Base-by-base conservation (phyloP, 1,140 invertebrate species). In the Chlorops oryzae region DNA sequence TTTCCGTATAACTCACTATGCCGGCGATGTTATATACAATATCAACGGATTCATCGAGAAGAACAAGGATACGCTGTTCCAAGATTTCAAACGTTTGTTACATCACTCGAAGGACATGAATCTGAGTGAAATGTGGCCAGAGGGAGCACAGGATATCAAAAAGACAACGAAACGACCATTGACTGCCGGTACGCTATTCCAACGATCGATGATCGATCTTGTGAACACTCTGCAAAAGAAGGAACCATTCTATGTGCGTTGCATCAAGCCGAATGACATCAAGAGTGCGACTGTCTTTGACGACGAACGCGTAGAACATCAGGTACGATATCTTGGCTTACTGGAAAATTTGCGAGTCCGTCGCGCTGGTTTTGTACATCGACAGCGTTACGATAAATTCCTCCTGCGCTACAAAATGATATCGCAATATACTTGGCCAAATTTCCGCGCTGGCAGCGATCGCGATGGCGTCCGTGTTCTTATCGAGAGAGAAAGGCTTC, bases 241-340 rank as follows among this genome's bases (percentile, higher is more conserved):
- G 77, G 92, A 95, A 62, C 93, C 95, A 2, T 95, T 92, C 75
- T 97, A 97, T 75, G 90, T 97, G n/a, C 81, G 94, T 38, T 96
- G 92, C 68, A 85, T 96, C 55, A 98, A 98, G 70, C 93, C 94
- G 10, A 97, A 97, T 70, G 90, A 96, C 59, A 79, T 88, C 7
- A 96, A 97, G 75, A 87, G 89, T 40, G 84, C 93, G 0, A 79
- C 64, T 1, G 55, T 70, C 13, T 72, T 72, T 23, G 84, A 90
- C 56, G 74, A 83, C 56, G 77, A 84, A 59, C 76, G 92, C 63
- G 88, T 95, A 2, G 77, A 81, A 52, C 93, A 96, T 78, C 94
- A 98, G 77, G 88, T 92, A 13, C 78, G 84, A 50, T 96, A 97
- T 73, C 75, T 96, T 17, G 92, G 92, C 3, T 75, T 96, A 3